Percentiles rank a stretch among this genome's conserved stretches.
Conservation (phyloP, 1,140 invertebrate species). For the Pogonomyrmex californicus region DNA sequence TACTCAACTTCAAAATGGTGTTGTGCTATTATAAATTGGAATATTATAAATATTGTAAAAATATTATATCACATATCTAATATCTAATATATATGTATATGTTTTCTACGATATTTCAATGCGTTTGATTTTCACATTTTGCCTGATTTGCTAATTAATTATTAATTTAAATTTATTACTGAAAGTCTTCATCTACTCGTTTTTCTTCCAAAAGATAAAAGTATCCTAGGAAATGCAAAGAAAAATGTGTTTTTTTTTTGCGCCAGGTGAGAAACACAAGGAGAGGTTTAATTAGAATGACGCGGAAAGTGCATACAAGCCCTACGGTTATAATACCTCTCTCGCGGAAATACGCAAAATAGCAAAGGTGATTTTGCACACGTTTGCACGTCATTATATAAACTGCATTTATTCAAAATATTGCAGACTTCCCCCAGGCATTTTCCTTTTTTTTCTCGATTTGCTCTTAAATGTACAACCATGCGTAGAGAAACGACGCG, state of each 20-base stretch:
- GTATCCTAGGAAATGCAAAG: background rate
- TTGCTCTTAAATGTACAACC: background rate
- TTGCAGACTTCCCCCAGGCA: slow-evolving; percentile 9
- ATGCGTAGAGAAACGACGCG: background rate
- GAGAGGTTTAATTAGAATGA: slow-evolving; percentile 59
- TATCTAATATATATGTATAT: background rate
- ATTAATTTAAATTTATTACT: background rate
- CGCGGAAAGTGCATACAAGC: slow-evolving; percentile 25
- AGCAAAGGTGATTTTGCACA: slow-evolving; percentile 52
- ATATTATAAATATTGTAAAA: slow-evolving; percentile 24
- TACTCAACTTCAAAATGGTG: background rate
- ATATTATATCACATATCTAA: background rate
- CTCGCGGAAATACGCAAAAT: slow-evolving; percentile 43
- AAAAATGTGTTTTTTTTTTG: background rate
- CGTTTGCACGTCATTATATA: slow-evolving; percentile 38
- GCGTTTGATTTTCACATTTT: background rate
- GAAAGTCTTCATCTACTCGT: background rate
- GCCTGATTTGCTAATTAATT: background rate
- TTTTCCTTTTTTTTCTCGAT: background rate
- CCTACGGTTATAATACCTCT: slow-evolving; percentile 13
- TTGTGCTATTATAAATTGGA: background rate
- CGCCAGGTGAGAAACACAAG: slow-evolving; percentile 13
- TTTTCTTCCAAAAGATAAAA: background rate
- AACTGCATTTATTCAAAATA: slow-evolving; percentile 48
- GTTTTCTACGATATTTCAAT: background rate